Evolutionary conservation across 2,113 vertebrate genomes (phyloP), one percentile per base, ranked within the genome.

Genomic region (Calonectris borealis): DNA sequence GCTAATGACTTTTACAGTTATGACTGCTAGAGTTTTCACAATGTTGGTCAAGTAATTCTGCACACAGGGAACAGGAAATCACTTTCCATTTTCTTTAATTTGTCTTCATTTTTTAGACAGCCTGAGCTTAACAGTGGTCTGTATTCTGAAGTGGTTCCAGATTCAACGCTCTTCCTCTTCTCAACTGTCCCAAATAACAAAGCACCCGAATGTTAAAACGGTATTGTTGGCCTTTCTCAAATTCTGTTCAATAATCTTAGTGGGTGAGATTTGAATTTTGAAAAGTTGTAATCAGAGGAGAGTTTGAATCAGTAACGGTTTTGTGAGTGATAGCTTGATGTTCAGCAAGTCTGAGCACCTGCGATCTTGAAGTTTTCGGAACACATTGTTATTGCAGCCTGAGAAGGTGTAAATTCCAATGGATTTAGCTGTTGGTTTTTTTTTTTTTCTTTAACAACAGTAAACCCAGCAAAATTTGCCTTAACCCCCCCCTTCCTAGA

Each of bases 71-170:
- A 84, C 81, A 83, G 78, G 84, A 96, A 96, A 96, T 93, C 73
- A 79, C 61, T 90, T 96, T 87, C 48, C 31, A 57, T 93, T 93
- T 95, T 93, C 77, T 89, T 94, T 64, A 86, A 93, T 95, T 92
- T 66, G 76, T 87, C 86, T 95, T 94, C 72, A 87, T 87, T 87
- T 96, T 91, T 87, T 4, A 72, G 94, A 90, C 93, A 96, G 61
- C 58, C 40, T 21, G n/a, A 89, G 57, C 21, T 87, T 82, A 72
- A 64, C 57, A 42, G 48, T 40, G 17, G 17, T 46, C 62, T 91
- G 5, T 34, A 34, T 87, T 85, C 70, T 72, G 73, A 95, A 91
- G 81, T 61, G 44, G 32, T 84, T 96, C 57, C 73, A 86, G 52
- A 82, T 76, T 25, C 77, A 72, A 6, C 15, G 48, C 27, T 79